These are phyloP conservation scores for Leptobrachium leishanense DNA, from an alignment of 2,113 vertebrate species.

Conservation along the genomic window DNA sequence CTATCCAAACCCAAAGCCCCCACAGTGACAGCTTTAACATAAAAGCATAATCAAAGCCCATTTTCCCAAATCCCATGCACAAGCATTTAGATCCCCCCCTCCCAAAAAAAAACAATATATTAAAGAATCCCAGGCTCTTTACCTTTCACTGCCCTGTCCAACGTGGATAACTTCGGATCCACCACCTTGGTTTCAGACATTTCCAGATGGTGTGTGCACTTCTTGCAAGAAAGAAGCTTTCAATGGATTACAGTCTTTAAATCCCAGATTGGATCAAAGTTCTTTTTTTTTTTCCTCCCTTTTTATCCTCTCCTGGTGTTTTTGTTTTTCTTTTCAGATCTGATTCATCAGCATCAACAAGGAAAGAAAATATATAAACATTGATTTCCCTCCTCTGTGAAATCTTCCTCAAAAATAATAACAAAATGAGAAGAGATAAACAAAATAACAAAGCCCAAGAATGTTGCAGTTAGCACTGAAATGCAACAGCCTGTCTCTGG, in stretches of 20 bases:
- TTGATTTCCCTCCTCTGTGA: background rate
- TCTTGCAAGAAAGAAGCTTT: constrained; percentile 3
- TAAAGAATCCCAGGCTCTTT: constrained; percentile 55
- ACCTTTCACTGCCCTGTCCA: constrained; percentile 96
- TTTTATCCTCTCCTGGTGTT: background rate
- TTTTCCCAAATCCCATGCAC: background rate
- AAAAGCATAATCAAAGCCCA: background rate
- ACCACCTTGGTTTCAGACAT: constrained; percentile 96
- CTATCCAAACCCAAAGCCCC: background rate
- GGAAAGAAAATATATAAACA: constrained; percentile 12
- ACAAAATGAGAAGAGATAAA: background rate
- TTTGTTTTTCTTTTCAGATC: constrained; percentile 21
- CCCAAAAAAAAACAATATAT: background rate
- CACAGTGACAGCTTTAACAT: background rate
- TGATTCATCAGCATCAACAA: constrained; percentile 38
- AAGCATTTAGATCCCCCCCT: background rate
- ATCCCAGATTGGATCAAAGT: constrained; percentile 24
- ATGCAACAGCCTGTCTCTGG: constrained; percentile 49
- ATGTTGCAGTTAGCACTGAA: constrained; percentile 48
- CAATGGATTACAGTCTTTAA: constrained; percentile 1
- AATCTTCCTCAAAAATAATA: constrained; percentile 2
- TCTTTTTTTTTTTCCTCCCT: background rate
- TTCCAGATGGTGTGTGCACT: constrained; percentile 70
- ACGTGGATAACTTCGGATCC: constrained; percentile 96
- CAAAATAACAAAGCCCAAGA: constrained; percentile 1